Evolutionary conservation across 1,140 invertebrate genomes (phyloP).

Genomic region (Pogonognathellus flavescens): DNA sequence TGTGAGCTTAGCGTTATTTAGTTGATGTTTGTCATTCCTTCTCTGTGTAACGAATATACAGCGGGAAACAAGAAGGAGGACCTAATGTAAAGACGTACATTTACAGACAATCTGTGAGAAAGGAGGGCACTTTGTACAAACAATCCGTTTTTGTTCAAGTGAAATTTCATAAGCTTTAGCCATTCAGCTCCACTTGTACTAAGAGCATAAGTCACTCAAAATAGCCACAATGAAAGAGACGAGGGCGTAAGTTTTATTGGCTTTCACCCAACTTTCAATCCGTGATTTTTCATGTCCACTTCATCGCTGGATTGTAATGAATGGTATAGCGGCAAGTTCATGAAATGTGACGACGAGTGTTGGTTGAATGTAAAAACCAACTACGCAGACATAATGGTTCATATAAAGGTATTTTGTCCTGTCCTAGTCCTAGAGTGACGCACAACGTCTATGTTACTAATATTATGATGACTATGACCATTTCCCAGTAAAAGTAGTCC

Average conservation of each 20-base stretch:
- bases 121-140: constrained; percentile 13
- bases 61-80: neutral
- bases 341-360: neutral
- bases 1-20: too few species aligned
- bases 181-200: constrained; percentile 4
- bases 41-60: neutral
- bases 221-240: neutral
- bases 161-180: neutral
- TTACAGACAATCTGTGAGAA: neutral
- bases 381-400: too few species aligned
- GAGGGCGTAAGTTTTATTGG: constrained; percentile 24
- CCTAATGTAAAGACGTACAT: neutral
- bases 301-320: constrained; percentile 6
- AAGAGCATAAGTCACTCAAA: constrained; percentile 13
- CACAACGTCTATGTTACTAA: too few species aligned
- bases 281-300: constrained; percentile 32
- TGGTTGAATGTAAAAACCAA: neutral
- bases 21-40: too few species aligned
- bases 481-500: too few species aligned
- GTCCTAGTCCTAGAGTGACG: too few species aligned
- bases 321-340: neutral
- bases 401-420: neutral
- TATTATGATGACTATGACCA: too few species aligned
- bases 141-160: neutral
- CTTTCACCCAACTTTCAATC: constrained; percentile 39